Evolutionary conservation across 2,888 invertebrate species (phyloP), one percentile per base, ranked within the genome.

Genomic region (Andrena flavipes): DNA sequence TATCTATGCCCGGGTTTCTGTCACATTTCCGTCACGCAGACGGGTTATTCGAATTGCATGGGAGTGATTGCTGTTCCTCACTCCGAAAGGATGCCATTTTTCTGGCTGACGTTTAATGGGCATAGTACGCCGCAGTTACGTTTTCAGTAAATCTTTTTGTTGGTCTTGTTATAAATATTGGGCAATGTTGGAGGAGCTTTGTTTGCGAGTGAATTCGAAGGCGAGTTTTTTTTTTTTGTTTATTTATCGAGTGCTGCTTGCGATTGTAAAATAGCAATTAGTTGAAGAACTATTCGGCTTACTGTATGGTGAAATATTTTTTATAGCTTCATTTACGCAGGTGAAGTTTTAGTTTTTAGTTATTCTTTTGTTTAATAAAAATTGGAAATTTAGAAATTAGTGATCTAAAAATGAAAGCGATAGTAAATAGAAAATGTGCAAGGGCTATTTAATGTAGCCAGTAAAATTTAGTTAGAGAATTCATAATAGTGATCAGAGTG

Each of bases 21-120:
- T 74, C 59, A 59, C 29, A 33, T 67, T n/a, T 35, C 42, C 42
- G 16, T 42, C 54, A 35, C 10, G 16, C 23, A 16, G 23, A 20
- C 30, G 20, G 30, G 63, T 26, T 42, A n/a, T 26, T 16, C 30
- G 20, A 29, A 13, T 16, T 76, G 79, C 79, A 79, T 79, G 76
- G 33, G 23, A 30, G 30, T 67, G 29, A 20, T 33, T 30, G 26
- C n/a, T 30, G 67, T 49, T 20, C 67, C 26, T 56, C 10, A 23
- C 23, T 23, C 10, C 16, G 16, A 8, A 33, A 20, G 3, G 6
- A 20, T 7, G 68, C 30, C 49, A 51, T 33, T 29, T 67, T 33
- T 26, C 54, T 54, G 23, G 23, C 54, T 54, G 23, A n/a, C 54
- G 54, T 54, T 54, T 23, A 10, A 23, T 54, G 20, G 3, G 23